These are phyloP conservation scores for Luperina testacea DNA, from an alignment of 2,888 invertebrate genomes.

Conservation along the genomic window DNA sequence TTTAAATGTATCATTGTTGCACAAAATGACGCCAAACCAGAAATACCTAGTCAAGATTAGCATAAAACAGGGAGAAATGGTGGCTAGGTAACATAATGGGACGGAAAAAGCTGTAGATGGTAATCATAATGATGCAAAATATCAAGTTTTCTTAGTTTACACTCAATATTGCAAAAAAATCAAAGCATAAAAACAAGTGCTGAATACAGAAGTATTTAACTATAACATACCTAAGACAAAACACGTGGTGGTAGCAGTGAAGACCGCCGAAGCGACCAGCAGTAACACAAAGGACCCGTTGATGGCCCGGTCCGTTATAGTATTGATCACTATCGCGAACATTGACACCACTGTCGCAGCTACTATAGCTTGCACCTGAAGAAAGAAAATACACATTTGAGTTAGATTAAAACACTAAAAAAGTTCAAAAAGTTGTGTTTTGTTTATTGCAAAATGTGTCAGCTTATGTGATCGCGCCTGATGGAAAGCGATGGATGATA, in stretches of 20 bases:
- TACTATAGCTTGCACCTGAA: constrained; percentile 95
- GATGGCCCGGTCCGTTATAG: constrained; percentile 92
- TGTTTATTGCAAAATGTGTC: too few species aligned
- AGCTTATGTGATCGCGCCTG: too few species aligned
- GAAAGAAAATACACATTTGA: not conserved
- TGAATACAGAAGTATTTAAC: not conserved
- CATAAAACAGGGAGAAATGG: not conserved
- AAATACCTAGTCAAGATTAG: not conserved
- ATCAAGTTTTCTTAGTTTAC: not conserved
- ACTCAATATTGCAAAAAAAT: not conserved
- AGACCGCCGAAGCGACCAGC: constrained; percentile 94
- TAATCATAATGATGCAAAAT: not conserved
- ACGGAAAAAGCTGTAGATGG: not conserved
- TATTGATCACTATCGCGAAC: constrained; percentile 94
- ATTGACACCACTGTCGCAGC: constrained; percentile 96
- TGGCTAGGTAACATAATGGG: not conserved
- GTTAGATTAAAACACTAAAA: not conserved
- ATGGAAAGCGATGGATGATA: too few species aligned
- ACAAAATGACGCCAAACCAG: not conserved
- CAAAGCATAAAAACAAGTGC: not conserved
- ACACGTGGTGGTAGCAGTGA: constrained; percentile 97
- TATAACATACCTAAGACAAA: constrained; percentile 94
- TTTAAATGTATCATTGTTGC: not conserved
- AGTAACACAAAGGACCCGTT: constrained; percentile 93
- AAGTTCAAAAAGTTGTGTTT: too few species aligned